Evolutionary conservation across 2,888 invertebrate genomes (phyloP).

Genomic region (Aleiodes leptofemur): DNA sequence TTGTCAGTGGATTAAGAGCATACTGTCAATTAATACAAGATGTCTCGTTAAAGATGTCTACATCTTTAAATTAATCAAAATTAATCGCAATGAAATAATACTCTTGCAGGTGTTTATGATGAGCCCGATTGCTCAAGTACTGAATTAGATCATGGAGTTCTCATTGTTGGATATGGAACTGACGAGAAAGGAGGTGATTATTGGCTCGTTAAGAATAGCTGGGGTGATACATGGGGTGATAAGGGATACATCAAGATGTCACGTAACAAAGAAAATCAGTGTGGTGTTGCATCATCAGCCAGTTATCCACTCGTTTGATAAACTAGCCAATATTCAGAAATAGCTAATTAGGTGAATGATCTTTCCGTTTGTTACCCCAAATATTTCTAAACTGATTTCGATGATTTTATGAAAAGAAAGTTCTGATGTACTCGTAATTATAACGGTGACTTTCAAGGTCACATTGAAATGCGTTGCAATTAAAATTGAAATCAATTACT

Average conservation of each 20-base stretch:
- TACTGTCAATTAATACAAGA: too few relatives aligned
- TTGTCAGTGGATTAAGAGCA: too few relatives aligned
- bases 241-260: conserved; percentile 92
- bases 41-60: too few relatives aligned
- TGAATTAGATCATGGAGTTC: conserved; percentile 89
- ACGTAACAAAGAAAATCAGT: conserved; percentile 88
- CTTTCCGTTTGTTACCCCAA: background rate
- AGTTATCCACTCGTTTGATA: conserved; percentile 90
- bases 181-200: conserved; percentile 82
- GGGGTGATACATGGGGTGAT: conserved; percentile 88
- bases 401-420: background rate
- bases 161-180: conserved; percentile 89
- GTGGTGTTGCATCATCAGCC: conserved; percentile 89
- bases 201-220: conserved; percentile 93
- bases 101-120: conserved; percentile 81
- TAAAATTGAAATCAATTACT: too few relatives aligned
- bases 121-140: conserved; percentile 85
- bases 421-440: too few relatives aligned
- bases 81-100: background rate
- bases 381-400: background rate
- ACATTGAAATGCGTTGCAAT: too few relatives aligned
- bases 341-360: conserved; percentile 8
- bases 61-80: background rate
- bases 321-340: background rate
- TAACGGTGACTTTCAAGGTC: too few relatives aligned